Conservation (phyloP, 2,888 invertebrate species). For the Ichneumoninae sp. region DNA sequence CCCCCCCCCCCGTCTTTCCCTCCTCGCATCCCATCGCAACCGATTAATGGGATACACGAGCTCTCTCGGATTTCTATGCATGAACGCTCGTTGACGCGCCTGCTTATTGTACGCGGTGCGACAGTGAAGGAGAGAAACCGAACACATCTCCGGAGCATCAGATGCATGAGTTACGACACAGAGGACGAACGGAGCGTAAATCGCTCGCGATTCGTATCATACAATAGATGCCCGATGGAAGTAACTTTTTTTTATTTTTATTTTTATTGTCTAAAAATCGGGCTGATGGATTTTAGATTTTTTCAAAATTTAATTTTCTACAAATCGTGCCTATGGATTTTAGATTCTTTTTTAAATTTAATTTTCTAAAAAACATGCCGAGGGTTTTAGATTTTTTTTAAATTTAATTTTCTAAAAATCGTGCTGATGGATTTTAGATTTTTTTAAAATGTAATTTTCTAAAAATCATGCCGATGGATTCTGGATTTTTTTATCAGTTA, state of each 20-base stretch:
- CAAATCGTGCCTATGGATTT: no score
- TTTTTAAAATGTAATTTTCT: no score
- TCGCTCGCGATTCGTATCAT: not conserved
- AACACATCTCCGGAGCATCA: slow-evolving; percentile 10
- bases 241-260: not conserved
- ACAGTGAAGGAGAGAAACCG: slow-evolving; percentile 19
- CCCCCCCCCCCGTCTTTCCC: no score
- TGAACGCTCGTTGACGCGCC: slow-evolving; percentile 51
- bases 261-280: not conserved
- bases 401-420: no score
- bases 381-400: no score
- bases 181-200: slow-evolving; percentile 41
- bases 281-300: no score
- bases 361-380: not conserved
- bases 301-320: not conserved
- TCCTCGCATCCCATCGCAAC: slow-evolving; percentile 23
- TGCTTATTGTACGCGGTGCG: slow-evolving; percentile 37
- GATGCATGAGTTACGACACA: slow-evolving; percentile 35
- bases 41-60: slow-evolving; percentile 40
- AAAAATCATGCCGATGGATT: no score
- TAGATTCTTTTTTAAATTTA: not conserved
- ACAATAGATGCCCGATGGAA: slow-evolving; percentile 7
- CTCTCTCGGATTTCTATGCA: slow-evolving; percentile 49
- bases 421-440: no score
- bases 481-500: no score